Evolutionary conservation across 2,888 invertebrate genomes (phyloP).

Genomic region (Dromius quadrimaculatus): DNA sequence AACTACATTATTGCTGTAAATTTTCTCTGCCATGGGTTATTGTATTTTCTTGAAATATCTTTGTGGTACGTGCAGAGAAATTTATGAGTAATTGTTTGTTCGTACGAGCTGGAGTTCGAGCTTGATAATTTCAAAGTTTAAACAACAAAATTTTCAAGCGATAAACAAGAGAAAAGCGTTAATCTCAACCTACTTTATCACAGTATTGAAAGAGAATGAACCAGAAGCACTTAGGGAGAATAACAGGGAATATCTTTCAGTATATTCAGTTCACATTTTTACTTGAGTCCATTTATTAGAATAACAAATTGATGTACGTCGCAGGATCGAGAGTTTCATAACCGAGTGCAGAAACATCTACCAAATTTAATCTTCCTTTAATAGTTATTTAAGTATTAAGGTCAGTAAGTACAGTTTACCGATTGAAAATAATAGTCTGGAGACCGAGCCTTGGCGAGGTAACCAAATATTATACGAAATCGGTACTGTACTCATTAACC

Average conservation of each 20-base stretch:
- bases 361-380: no score
- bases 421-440: no score
- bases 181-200: slow-evolving; percentile 21
- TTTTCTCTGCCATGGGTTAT: slow-evolving; percentile 8
- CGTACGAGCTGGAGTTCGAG: background rate
- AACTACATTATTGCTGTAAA: slow-evolving; percentile 22
- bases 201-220: slow-evolving; percentile 28
- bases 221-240: slow-evolving; percentile 31
- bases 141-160: background rate
- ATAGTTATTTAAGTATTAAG: no score
- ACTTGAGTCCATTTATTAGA: slow-evolving; percentile 43
- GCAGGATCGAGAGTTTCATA: no score
- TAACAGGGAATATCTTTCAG: slow-evolving; percentile 1
- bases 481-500: no score
- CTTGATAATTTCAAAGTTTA: slow-evolving; percentile 1
- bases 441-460: no score
- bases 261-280: slow-evolving; percentile 29
- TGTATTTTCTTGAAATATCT: background rate
- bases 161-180: slow-evolving; percentile 25
- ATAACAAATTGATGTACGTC: slow-evolving; percentile 47
- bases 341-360: no score
- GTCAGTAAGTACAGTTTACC: no score
- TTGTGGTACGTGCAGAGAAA: slow-evolving; percentile 13
- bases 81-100: slow-evolving; percentile 27
- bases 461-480: no score